A percentile compares a stretch with the other conserved stretches of the same genome.
Conservation (phyloP, 2,113 vertebrate genomes). For the Triplophysa tibetana region DNA sequence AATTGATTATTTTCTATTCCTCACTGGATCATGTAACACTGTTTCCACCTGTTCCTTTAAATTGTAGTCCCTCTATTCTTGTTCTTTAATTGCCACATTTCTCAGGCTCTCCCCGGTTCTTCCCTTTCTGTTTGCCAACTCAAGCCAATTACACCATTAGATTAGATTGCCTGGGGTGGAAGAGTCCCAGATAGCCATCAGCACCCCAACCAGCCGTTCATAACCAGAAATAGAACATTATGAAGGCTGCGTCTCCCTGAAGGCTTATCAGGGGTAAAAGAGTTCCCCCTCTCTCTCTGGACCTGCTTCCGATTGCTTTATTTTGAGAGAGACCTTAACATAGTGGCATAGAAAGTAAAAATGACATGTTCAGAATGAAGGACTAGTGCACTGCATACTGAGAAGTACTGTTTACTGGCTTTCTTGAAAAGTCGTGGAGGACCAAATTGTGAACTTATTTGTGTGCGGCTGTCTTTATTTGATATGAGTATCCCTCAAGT, state of each 20-base stretch:
- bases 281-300: not conserved
- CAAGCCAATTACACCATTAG: not conserved
- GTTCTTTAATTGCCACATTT: not conserved
- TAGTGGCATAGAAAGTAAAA: too few relatives aligned
- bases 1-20: not conserved
- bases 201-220: constrained; percentile 15
- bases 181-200: constrained; percentile 29
- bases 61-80: not conserved
- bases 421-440: too few relatives aligned
- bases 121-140: not conserved
- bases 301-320: not conserved
- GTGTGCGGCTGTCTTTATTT: too few relatives aligned
- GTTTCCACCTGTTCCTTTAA: not conserved
- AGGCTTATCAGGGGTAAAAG: not conserved
- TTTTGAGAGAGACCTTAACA: too few relatives aligned
- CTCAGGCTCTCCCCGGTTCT: not conserved
- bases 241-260: not conserved
- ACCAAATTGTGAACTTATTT: too few relatives aligned
- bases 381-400: too few relatives aligned
- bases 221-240: constrained; percentile 7
- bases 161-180: not conserved
- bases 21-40: not conserved
- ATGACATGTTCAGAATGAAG: too few relatives aligned
- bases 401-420: too few relatives aligned
- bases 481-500: too few relatives aligned